These are phyloP conservation scores for Acanthosepion pharaonis DNA, from an alignment of 2,888 invertebrate genomes.

Conservation along the genomic window DNA sequence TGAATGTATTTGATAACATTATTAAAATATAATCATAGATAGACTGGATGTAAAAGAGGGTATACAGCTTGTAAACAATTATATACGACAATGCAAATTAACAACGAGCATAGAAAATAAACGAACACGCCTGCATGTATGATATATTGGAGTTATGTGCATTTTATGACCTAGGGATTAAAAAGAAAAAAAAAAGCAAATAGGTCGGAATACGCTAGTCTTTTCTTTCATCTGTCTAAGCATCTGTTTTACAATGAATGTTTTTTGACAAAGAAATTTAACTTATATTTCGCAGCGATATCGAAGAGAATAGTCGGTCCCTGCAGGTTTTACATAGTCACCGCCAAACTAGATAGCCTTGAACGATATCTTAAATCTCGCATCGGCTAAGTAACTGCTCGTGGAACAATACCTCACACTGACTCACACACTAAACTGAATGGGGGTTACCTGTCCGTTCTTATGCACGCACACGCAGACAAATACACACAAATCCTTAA, in stretches of 20 bases:
- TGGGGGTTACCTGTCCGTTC: neutral
- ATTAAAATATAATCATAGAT: too few species aligned
- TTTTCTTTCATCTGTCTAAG: neutral
- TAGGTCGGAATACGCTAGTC: neutral
- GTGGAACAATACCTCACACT: neutral
- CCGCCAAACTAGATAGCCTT: neutral
- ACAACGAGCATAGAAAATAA: too few species aligned
- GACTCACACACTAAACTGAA: neutral
- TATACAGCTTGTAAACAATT: too few species aligned
- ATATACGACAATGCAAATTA: too few species aligned
- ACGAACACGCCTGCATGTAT: too few species aligned
- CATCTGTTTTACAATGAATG: neutral
- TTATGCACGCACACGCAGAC: neutral
- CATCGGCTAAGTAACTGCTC: neutral
- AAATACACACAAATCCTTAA: neutral
- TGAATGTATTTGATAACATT: too few species aligned
- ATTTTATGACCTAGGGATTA: neutral
- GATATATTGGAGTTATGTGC: neutral
- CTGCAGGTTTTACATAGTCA: neutral
- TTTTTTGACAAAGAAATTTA: neutral
- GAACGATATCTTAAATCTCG: neutral
- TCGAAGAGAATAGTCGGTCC: neutral
- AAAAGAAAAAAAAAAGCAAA: neutral
- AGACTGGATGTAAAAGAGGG: too few species aligned
- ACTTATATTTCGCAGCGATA: neutral